phyloP scores from a whole-genome alignment of 2,113 vertebrate genomes.

The Odocoileus virginianus region DNA sequence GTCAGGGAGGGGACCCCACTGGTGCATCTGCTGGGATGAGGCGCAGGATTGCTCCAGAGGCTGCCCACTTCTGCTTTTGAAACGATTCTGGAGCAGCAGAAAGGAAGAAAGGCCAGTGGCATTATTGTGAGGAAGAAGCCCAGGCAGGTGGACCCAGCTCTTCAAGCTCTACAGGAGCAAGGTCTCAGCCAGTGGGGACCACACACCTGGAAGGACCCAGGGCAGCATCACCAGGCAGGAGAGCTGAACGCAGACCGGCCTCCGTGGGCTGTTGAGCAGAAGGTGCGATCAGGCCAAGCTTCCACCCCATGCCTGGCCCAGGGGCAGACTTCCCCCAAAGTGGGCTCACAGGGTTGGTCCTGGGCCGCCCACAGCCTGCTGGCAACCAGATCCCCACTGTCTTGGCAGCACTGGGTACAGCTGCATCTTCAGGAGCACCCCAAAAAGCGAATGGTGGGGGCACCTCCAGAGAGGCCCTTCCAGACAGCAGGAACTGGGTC shows the following conservation, averaged over 20 bases:
- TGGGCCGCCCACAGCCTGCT: background rate
- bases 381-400: background rate
- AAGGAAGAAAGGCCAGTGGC: background rate
- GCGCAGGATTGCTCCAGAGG: background rate
- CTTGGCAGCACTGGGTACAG: background rate
- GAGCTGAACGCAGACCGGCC: fast-evolving
- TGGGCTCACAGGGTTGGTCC: background rate
- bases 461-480: background rate
- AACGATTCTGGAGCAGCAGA: background rate
- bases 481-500: background rate
- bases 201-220: fast-evolving
- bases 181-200: background rate
- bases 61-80: background rate
- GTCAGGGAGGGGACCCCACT: too few species aligned
- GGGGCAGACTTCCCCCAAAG: background rate
- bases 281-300: background rate
- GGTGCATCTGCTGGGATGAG: background rate
- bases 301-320: background rate
- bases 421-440: background rate
- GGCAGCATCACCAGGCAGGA: fast-evolving
- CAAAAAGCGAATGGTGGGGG: fast-evolving
- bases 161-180: background rate
- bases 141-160: background rate
- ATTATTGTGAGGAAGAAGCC: background rate
- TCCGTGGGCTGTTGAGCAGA: background rate